These are phyloP conservation scores for Apotomis turbidana DNA, from an alignment of 2,888 invertebrate genomes.

Conservation along the genomic window DNA sequence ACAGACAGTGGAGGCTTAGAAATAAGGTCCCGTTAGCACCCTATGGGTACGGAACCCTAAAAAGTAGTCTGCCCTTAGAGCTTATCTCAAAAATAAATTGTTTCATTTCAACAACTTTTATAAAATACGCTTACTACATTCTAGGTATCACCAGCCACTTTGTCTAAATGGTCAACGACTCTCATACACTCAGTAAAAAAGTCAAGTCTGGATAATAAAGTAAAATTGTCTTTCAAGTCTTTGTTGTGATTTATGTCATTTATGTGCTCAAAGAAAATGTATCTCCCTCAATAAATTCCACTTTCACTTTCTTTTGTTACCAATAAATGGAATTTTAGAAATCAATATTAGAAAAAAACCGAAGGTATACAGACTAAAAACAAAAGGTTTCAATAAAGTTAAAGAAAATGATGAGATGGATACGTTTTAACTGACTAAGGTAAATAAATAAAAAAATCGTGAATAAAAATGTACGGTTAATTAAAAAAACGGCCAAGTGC, in stretches of 20 bases:
- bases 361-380: background rate
- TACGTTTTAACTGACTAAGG: no score
- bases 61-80: no score
- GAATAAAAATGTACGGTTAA: no score
- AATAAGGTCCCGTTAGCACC: no score
- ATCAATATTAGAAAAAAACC: background rate
- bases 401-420: no score
- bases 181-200: slow-evolving; percentile 4
- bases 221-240: background rate
- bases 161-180: background rate
- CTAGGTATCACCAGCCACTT: background rate
- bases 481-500: no score
- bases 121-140: background rate
- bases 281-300: background rate
- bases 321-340: background rate
- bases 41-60: no score
- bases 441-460: no score
- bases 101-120: background rate
- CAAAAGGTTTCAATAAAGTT: no score
- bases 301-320: background rate
- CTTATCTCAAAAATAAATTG: no score
- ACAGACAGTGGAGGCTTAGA: no score
- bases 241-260: background rate
- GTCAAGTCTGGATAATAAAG: background rate
- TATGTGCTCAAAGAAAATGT: background rate